These are phyloP conservation scores for Falco cherrug DNA, from an alignment of 2,797 vertebrate genomes.

Conservation along the genomic window DNA sequence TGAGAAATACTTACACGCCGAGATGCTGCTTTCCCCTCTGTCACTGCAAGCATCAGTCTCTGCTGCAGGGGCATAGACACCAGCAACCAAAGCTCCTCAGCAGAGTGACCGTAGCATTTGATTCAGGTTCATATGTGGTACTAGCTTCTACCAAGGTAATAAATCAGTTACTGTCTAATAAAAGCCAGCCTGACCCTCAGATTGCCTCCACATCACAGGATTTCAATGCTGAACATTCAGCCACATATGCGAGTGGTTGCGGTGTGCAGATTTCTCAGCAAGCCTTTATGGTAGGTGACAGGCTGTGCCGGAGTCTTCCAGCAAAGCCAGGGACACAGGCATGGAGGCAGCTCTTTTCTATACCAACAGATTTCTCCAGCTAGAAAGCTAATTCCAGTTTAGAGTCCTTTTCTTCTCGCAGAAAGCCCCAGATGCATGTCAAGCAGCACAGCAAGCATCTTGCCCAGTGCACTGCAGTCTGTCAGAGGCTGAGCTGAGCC, in stretches of 20 bases:
- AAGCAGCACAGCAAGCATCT: not conserved
- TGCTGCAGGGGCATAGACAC: not conserved
- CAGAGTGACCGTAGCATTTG: not conserved
- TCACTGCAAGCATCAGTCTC: not conserved
- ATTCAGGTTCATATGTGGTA: not conserved
- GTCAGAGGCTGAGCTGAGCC: slow-evolving; percentile 10
- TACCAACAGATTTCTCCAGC: not conserved
- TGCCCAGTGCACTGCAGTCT: not conserved
- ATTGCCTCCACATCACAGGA: not conserved
- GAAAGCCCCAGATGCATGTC: not conserved
- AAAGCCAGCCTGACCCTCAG: not conserved
- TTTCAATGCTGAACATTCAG: not conserved
- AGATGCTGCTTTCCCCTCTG: not conserved
- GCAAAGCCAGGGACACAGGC: not conserved
- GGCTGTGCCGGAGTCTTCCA: not conserved
- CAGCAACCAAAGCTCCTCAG: not conserved
- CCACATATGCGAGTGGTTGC: not conserved
- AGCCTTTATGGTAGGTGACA: not conserved
- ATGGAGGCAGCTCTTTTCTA: not conserved
- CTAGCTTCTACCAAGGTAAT: not conserved
- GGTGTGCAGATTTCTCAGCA: not conserved
- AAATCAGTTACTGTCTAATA: not conserved
- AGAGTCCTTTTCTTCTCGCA: not conserved
- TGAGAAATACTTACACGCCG: not conserved
- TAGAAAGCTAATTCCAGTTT: slow-evolving; percentile 25